Percentiles rank a stretch among this genome's conserved stretches.
Evolutionary conservation across 2,113 vertebrate species (phyloP).

Genomic region (Mustela nigripes): DNA sequence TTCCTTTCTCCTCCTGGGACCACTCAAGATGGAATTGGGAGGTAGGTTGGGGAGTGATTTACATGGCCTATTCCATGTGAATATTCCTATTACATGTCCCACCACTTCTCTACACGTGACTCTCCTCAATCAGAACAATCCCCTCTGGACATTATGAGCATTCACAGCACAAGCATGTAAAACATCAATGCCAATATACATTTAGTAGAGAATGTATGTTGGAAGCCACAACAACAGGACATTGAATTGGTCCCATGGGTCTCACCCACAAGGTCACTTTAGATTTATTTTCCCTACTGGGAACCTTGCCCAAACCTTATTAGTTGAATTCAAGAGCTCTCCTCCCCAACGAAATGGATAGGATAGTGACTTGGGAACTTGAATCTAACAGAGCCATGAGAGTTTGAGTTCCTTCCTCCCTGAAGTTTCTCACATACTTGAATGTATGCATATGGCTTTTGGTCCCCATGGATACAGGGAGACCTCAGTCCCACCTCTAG

Average conservation of each 20-base stretch:
- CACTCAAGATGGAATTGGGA: neutral
- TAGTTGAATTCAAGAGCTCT: neutral
- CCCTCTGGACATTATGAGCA: neutral
- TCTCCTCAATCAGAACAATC: neutral
- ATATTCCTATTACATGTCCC: neutral
- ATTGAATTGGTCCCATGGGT: neutral
- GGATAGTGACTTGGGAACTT: neutral
- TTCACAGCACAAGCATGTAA: conserved; percentile 8
- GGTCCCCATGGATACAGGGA: neutral
- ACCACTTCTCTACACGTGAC: neutral
- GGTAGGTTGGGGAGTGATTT: neutral
- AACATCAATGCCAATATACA: neutral
- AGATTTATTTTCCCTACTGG: neutral
- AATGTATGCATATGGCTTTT: neutral
- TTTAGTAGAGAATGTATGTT: neutral
- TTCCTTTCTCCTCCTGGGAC: neutral
- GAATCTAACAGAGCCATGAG: neutral
- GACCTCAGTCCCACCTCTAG: neutral
- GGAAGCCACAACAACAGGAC: neutral
- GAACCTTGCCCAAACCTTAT: neutral
- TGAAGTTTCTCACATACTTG: neutral
- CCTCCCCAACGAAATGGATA: neutral
- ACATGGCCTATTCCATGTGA: neutral
- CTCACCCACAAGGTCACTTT: neutral
- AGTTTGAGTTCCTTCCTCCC: neutral